Conservation (phyloP, 2,888 invertebrate genomes). For the Drosophila lacicola region DNA sequence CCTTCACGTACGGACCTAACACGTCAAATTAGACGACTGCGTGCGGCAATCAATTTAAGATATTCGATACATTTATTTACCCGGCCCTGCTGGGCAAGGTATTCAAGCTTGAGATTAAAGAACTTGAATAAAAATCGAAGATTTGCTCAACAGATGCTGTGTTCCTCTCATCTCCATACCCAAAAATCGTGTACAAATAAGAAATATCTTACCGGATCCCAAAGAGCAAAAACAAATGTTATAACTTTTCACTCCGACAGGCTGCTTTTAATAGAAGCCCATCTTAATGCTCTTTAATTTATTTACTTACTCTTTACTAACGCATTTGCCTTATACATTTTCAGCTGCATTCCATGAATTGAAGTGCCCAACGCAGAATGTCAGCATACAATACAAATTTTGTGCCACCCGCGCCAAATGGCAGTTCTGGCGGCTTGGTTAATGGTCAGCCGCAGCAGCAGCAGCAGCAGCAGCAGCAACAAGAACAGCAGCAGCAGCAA, state of each 20-base stretch:
- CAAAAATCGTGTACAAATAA: too few species aligned
- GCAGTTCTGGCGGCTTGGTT: slow-evolving; percentile 57
- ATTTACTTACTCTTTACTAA: slow-evolving; percentile 13
- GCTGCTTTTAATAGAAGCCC: too few species aligned
- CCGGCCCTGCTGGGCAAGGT: not conserved
- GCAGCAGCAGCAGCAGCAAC: slow-evolving; percentile 36
- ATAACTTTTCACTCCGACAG: too few species aligned
- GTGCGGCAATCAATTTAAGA: slow-evolving; percentile 6
- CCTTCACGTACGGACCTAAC: slow-evolving; percentile 27
- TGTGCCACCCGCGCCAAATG: slow-evolving; percentile 46
- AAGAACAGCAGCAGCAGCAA: slow-evolving; percentile 44
- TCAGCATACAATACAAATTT: slow-evolving; percentile 67
- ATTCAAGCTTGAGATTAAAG: not conserved
- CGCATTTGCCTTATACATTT: slow-evolving; percentile 7
- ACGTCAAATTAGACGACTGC: slow-evolving; percentile 4
- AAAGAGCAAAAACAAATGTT: too few species aligned
- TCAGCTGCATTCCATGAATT: slow-evolving; percentile 64
- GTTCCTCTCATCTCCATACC: too few species aligned
- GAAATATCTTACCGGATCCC: too few species aligned
- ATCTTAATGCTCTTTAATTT: too few species aligned
- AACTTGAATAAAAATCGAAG: too few species aligned
- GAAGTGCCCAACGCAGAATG: slow-evolving; percentile 48
- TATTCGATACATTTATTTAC: not conserved
- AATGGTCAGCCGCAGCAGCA: slow-evolving; percentile 68
- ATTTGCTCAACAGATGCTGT: too few species aligned